Evolutionary conservation across 2,797 vertebrate species (phyloP), one percentile per base, ranked within the genome.

Genomic region (Glyptemys insculpta): DNA sequence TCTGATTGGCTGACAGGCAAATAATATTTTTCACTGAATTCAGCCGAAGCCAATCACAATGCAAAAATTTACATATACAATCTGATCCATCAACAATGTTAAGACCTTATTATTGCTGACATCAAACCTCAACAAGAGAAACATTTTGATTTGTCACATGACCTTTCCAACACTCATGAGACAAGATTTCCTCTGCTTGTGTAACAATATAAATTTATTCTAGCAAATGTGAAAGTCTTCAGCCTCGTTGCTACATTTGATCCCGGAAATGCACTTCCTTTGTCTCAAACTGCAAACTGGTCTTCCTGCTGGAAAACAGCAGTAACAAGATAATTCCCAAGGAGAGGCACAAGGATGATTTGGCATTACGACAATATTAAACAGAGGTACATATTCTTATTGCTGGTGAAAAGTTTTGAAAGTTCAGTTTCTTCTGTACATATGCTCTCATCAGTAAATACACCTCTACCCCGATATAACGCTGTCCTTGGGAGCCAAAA

Each of bases 141-240:
- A 59, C 59, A 93, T 87, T 91, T 74, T 89, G 53, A 62, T 54
- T 47, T 50, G 31, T 29, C 79, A n/a, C 49, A 65, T 27, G 93
- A 88, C 37, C 81, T 62, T 89, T 41, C 27, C 41, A 87, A 79
- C 54, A 79, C 27, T 49, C 44, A 21, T 1, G 79, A 83, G 21
- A 14, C 29, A 56, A 29, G 29, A 81, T 83, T 89, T 90, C 9
- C 88, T 84, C 29, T 89, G 34, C 49, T 62, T 53, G 2, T 49
- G 27, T 44, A 49, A 94, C 79, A 25, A 81, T 21, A 2, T 16
- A 82, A 92, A 41, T 19, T 79, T 89, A 96, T 68, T 90, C 85
- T 89, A 95, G 92, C 91, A 96, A 92, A 88, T 91, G 56, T 31
- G 74, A 81, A 49, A 88, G 44, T 29, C 62, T 34, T 11, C 31